Percentiles rank a stretch among this genome's conserved stretches.
Evolutionary conservation across 1,140 invertebrate genomes (phyloP).

Genomic region (Drosophila nasuta): DNA sequence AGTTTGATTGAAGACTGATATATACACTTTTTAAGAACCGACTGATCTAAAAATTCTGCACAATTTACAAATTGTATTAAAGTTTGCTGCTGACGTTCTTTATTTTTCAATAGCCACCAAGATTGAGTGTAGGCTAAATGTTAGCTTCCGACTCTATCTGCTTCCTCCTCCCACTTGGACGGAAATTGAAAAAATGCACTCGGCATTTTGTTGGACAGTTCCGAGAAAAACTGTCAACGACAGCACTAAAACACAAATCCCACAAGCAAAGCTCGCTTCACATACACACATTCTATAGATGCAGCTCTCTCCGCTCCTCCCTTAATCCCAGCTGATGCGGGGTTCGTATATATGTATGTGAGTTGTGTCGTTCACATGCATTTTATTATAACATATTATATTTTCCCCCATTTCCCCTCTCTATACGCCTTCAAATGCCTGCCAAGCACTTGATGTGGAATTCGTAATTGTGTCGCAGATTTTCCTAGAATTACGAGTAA

Average conservation of each 20-base stretch:
- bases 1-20: too few species aligned
- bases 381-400: constrained; percentile 5
- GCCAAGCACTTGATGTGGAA: constrained; percentile 54
- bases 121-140: constrained; percentile 4
- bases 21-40: too few species aligned
- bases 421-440: constrained; percentile 46
- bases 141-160: background rate
- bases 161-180: constrained; percentile 46
- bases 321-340: background rate
- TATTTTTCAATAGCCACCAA: constrained; percentile 1
- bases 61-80: constrained; percentile 2
- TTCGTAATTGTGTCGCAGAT: constrained; percentile 54
- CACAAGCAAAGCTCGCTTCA: constrained; percentile 11
- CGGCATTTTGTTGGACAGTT: constrained; percentile 71
- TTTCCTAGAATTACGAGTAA: background rate
- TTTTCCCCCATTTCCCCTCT: background rate
- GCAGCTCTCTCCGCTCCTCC: background rate
- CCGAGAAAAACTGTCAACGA: constrained; percentile 59
- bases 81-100: background rate
- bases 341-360: background rate
- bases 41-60: background rate
- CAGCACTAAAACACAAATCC: constrained; percentile 68
- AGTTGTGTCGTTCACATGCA: constrained; percentile 9
- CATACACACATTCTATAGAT: background rate
- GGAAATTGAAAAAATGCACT: constrained; percentile 73